Conservation (phyloP, 2,797 vertebrate genomes). For the Tarsius wallacei region DNA sequence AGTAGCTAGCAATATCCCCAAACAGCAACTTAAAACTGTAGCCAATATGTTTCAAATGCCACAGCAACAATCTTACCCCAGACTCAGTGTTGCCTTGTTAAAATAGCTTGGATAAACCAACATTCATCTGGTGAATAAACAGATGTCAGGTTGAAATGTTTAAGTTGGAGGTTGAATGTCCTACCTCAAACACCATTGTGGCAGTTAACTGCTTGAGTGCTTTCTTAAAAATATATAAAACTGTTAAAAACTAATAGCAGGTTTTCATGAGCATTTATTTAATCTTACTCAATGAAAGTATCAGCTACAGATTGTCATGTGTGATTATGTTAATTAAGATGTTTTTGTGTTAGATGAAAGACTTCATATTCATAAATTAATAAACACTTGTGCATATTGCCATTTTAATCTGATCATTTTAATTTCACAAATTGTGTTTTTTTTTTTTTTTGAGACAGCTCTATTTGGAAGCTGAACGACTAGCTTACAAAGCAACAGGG, state of each 20-base stretch:
- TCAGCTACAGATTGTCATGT: background rate
- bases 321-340: background rate
- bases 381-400: background rate
- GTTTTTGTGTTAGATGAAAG: slow-evolving; percentile 14
- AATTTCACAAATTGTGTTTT: background rate
- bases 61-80: background rate
- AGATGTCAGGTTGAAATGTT: background rate
- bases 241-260: background rate
- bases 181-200: background rate
- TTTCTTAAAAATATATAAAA: background rate
- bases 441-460: background rate
- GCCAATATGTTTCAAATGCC: background rate
- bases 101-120: background rate
- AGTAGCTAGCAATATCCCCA: background rate
- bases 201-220: background rate
- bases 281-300: background rate
- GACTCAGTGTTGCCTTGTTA: background rate
- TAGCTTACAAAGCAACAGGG: background rate
- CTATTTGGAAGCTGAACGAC: background rate
- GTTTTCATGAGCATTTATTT: background rate
- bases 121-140: background rate
- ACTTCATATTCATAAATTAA: slow-evolving; percentile 3
- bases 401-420: background rate
- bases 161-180: background rate
- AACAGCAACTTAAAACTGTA: background rate